Evolutionary conservation across 2,797 vertebrate genomes (phyloP).

Genomic region (Nannoperca obscura): DNA sequence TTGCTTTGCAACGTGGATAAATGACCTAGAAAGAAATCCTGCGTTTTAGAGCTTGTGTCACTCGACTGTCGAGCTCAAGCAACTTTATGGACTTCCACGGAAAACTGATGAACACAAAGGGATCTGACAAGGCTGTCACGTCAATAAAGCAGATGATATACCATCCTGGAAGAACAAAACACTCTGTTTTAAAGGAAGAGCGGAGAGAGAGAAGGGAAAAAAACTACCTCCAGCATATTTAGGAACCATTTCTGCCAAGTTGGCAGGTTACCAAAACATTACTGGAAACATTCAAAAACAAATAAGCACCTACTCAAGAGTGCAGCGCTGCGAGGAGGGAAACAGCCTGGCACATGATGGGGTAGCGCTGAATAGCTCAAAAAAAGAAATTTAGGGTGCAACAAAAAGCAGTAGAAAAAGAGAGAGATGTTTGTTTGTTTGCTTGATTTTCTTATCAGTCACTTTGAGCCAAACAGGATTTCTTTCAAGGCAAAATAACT

Average conservation of each 20-base stretch:
- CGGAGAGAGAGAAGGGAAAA: slow-evolving; percentile 8
- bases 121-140: slow-evolving; percentile 29
- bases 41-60: slow-evolving; percentile 35
- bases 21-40: slow-evolving; percentile 56
- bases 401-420: slow-evolving; percentile 23
- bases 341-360: slow-evolving; percentile 43
- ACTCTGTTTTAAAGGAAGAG: slow-evolving; percentile 37
- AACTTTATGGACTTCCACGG: slow-evolving; percentile 24
- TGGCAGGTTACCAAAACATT: slow-evolving; percentile 71
- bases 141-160: slow-evolving; percentile 61
- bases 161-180: slow-evolving; percentile 48
- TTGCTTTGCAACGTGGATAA: slow-evolving; percentile 51
- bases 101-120: slow-evolving; percentile 38
- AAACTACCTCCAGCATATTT: slow-evolving; percentile 44
- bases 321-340: slow-evolving; percentile 22
- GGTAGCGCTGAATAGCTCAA: slow-evolving; percentile 27
- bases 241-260: slow-evolving; percentile 56
- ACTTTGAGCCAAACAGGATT: slow-evolving; percentile 29
- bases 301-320: slow-evolving; percentile 65
- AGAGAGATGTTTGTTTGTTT: slow-evolving; percentile 26
- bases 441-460: slow-evolving; percentile 23
- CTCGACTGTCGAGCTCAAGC: slow-evolving; percentile 34
- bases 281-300: slow-evolving; percentile 74
- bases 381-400: slow-evolving; percentile 42
- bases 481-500: slow-evolving; percentile 22